Base-by-base conservation (phyloP, 2,113 vertebrate species). In the Lophura nycthemera region DNA sequence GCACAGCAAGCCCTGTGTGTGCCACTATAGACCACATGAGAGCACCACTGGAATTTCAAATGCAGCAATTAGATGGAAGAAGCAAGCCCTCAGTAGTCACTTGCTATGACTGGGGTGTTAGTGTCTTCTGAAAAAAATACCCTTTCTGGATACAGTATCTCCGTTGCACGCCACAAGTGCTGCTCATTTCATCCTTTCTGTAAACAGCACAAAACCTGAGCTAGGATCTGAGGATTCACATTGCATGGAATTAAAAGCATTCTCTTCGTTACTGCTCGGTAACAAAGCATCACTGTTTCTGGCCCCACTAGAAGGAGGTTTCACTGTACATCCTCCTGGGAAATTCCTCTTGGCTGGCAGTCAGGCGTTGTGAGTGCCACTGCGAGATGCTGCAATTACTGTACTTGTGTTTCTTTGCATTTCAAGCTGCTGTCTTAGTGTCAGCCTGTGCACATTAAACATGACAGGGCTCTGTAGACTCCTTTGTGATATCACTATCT, bases 321-420 rank as follows among this genome's bases (percentile, higher is more conserved):
- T 90, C 3, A 1, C 70, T 83, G 76, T 69, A 48, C 57, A 29
- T 52, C 83, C 88, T 93, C 94, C 83, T 65, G 91, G 91, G 93
- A 96, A 95, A 94, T 86, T 92, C 91, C 73, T 69, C 77, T 83
- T 94, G 91, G 88, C 88, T 95, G 88, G 89, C 67, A 78, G 52
- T 91, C 89, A 86, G 95, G 65, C 11, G 1, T 72, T 88, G 77
- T 71, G 70, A 91, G 73, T 63, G 72, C 48, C 36, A 42, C 93
- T 13, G 29, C 65, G 88, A 93, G 94, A 83, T 88, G 93, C 70
- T 90, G 83, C 87, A 86, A 86, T 94, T 84, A 86, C 89, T 90
- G 73, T 91, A 30, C 86, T 91, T 25, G 72, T 65, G 72, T 71
- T 89, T 86, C 75, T 81, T 81, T 52, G 4, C 93, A 77, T 83